A percentile compares a stretch with the other conserved stretches of the same genome.
These are phyloP conservation scores for Nemotelus nigrinus DNA, from an alignment of 2,888 invertebrate genomes.

Conservation along the genomic window DNA sequence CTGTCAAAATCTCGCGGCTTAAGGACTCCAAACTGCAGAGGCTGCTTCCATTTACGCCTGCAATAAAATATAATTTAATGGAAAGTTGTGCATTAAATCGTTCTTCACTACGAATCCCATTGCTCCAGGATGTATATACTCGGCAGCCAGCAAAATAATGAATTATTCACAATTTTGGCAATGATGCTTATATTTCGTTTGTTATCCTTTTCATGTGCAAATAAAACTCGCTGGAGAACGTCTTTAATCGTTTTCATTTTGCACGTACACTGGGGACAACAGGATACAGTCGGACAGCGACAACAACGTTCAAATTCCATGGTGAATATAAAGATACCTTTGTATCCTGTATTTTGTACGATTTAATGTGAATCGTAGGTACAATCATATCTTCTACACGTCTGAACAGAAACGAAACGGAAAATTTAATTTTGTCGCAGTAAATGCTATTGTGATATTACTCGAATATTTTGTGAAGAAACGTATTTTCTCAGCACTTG, in stretches of 20 bases:
- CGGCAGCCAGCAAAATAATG: neutral
- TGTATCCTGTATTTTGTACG: neutral
- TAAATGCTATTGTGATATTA: neutral
- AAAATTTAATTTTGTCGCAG: slow-evolving; percentile 25
- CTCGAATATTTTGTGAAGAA: neutral
- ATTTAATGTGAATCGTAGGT: too few species aligned
- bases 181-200: slow-evolving; percentile 19
- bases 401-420: neutral
- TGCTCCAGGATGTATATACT: slow-evolving; percentile 26
- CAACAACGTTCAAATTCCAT: too few species aligned
- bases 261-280: neutral
- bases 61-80: slow-evolving; percentile 44
- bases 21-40: slow-evolving; percentile 1
- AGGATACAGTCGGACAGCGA: too few species aligned
- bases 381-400: too few species aligned
- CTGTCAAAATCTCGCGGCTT: neutral
- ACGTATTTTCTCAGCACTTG: neutral
- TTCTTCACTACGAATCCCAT: neutral
- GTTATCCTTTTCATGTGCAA: slow-evolving; percentile 24
- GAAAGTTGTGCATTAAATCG: slow-evolving; percentile 37
- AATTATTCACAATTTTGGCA: slow-evolving; percentile 12
- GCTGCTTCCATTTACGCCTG: slow-evolving; percentile 27
- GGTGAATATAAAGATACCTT: too few species aligned
- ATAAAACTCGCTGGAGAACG: slow-evolving; percentile 7
- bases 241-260: slow-evolving; percentile 1